phyloP scores from a whole-genome alignment of 2,113 vertebrate genomes.

The Arothron firmamentum region DNA sequence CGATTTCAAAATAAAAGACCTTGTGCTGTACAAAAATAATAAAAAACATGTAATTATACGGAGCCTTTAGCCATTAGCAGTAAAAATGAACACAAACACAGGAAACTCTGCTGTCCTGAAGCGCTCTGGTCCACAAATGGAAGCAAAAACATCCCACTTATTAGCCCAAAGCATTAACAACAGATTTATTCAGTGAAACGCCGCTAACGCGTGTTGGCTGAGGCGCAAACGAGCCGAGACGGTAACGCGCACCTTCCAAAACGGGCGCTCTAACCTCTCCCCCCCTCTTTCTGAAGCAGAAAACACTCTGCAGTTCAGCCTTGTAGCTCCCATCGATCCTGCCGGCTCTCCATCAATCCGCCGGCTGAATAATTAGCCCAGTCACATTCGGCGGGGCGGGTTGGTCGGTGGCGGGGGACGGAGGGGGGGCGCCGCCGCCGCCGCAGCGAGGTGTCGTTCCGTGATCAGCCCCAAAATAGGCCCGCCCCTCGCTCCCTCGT shows the following conservation, averaged over 20 bases:
- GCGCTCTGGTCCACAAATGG: no score
- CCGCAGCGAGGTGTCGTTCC: conserved; percentile 43
- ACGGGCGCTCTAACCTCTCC: no score
- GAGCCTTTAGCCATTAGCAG: neutral
- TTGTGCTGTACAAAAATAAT: no score
- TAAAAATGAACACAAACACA: neutral
- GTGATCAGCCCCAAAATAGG: conserved; percentile 53
- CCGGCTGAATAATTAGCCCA: conserved; percentile 62
- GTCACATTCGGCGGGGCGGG: conserved; percentile 46
- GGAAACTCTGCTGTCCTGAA: neutral
- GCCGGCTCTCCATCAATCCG: conserved; percentile 31
- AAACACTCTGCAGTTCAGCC: conserved; percentile 14
- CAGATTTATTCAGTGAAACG: no score
- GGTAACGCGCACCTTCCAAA: no score
- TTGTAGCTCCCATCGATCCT: conserved; percentile 30
- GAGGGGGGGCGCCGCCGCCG: no score
- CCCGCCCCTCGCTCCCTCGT: conserved; percentile 50
- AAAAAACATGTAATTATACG: no score
- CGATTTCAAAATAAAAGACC: no score
- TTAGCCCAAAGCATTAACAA: no score
- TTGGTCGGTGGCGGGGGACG: neutral
- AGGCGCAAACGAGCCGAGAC: no score
- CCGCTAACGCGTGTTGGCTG: no score
- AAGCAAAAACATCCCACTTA: no score
- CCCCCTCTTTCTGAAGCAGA: conserved; percentile 1